A percentile compares a stretch with the other conserved stretches of the same genome.
phyloP scores from a whole-genome alignment of 2,888 invertebrate genomes.

The Calliphora vomitoria region DNA sequence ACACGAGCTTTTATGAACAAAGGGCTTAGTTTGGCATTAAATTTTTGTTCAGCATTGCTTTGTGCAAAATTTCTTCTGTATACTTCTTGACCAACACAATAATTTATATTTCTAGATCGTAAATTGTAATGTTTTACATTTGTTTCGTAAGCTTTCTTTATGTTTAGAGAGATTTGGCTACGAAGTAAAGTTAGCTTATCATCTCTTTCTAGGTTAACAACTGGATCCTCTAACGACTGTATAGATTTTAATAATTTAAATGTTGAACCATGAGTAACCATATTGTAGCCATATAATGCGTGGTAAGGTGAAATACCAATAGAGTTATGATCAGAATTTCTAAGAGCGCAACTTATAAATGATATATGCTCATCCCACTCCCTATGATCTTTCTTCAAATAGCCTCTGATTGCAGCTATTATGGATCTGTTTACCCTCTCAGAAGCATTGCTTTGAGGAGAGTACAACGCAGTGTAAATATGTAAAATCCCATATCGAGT shows the following conservation, averaged over 20 bases:
- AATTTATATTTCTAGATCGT: not conserved
- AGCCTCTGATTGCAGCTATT: constrained; percentile 76
- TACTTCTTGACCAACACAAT: not conserved
- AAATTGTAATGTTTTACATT: constrained; percentile 4
- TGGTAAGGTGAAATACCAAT: constrained; percentile 52
- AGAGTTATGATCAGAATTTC: constrained; percentile 46
- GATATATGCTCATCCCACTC: constrained; percentile 57
- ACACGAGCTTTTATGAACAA: constrained; percentile 8
- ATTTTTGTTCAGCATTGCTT: constrained; percentile 3
- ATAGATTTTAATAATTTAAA: not conserved
- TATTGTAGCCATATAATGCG: constrained; percentile 26
- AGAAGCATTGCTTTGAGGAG: constrained; percentile 79
- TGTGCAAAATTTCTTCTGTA: constrained; percentile 9
- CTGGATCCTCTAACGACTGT: not conserved
- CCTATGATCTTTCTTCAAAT: constrained; percentile 61
- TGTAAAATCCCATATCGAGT: constrained; percentile 65
- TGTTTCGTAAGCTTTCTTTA: no score
- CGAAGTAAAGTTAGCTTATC: not conserved
- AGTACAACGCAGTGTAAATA: constrained; percentile 76
- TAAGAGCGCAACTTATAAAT: constrained; percentile 55
- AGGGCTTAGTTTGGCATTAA: constrained; percentile 10
- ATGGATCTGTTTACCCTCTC: constrained; percentile 79
- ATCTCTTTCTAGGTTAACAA: not conserved
- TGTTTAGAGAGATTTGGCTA: not conserved
- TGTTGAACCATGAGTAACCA: constrained; percentile 21